Percentiles rank a stretch among this genome's conserved stretches.
Evolutionary conservation across 2,797 vertebrate genomes (phyloP).

Genomic region (Sparidentex hasta): DNA sequence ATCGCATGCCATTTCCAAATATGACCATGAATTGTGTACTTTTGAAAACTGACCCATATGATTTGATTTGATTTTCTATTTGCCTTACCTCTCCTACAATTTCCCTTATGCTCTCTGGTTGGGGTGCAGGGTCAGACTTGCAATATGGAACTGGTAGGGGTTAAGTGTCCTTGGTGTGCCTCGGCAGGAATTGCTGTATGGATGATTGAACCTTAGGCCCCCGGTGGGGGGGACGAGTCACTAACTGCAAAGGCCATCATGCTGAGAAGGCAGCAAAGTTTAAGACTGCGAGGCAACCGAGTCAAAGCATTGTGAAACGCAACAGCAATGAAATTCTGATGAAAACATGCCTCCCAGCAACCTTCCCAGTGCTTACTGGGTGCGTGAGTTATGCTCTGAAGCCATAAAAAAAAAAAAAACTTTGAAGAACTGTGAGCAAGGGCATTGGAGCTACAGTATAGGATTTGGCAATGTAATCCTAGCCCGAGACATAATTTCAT

Average conservation of each 20-base stretch:
- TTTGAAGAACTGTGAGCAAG: constrained; percentile 58
- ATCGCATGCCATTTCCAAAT: constrained; percentile 6
- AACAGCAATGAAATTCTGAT: constrained; percentile 34
- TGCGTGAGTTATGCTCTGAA: constrained; percentile 46
- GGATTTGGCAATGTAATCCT: constrained; percentile 47
- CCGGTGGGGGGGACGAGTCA: constrained; percentile 40
- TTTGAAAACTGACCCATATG: constrained; percentile 31
- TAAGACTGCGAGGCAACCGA: constrained; percentile 46
- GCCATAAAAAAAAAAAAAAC: constrained; percentile 65
- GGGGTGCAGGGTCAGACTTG: constrained; percentile 37
- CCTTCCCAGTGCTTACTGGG: constrained; percentile 37
- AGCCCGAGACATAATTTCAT: constrained; percentile 63
- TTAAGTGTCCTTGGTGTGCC: constrained; percentile 70
- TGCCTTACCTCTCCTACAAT: constrained; percentile 15
- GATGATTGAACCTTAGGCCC: constrained; percentile 64
- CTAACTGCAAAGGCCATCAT: constrained; percentile 62
- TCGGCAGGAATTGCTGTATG: constrained; percentile 52
- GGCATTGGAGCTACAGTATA: constrained; percentile 40
- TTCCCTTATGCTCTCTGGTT: constrained; percentile 12
- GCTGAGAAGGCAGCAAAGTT: constrained; percentile 59
- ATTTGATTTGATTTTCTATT: constrained; percentile 46
- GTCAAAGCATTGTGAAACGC: constrained; percentile 43
- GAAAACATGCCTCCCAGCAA: constrained; percentile 39
- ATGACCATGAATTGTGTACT: not conserved
- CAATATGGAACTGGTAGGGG: constrained; percentile 49